A percentile compares a stretch with the other conserved stretches of the same genome.
Evolutionary conservation across 2,888 invertebrate species (phyloP).

Genomic region (Standfussiana lucernea): DNA sequence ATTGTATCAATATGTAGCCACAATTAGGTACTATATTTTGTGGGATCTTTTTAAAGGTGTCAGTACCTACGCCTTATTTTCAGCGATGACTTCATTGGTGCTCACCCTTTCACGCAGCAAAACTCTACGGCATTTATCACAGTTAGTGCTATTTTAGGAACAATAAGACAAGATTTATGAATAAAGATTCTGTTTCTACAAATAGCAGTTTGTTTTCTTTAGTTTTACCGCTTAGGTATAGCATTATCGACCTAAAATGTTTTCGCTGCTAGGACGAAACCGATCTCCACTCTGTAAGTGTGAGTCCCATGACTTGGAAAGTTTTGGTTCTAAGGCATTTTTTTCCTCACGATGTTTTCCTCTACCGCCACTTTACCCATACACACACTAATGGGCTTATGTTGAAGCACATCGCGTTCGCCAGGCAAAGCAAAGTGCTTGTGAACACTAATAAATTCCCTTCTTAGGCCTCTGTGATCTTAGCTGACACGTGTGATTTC

Average conservation of each 20-base stretch:
- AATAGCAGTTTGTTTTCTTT: background rate
- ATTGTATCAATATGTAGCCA: background rate
- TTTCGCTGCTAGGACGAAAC: background rate
- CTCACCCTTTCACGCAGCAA: constrained; percentile 13
- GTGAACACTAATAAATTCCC: background rate
- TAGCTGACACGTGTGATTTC: background rate
- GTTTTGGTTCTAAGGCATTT: background rate
- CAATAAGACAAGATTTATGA: constrained; percentile 28
- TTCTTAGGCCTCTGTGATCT: background rate
- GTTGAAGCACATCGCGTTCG: background rate
- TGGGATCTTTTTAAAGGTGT: too few relatives aligned
- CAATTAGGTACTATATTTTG: background rate
- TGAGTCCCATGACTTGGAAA: background rate
- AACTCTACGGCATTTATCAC: constrained; percentile 9
- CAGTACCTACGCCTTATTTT: constrained; percentile 13
- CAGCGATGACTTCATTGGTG: constrained; percentile 15
- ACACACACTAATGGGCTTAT: background rate
- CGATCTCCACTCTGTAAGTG: background rate
- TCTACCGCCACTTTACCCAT: background rate
- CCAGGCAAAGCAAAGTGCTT: background rate
- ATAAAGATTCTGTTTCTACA: background rate
- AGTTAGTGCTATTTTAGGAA: constrained; percentile 20
- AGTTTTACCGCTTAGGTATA: background rate
- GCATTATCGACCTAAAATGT: background rate
- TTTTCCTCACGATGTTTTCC: background rate